Percentiles rank a stretch among this genome's conserved stretches.
These are phyloP conservation scores for Lontra canadensis DNA, from an alignment of 2,113 vertebrate species.

Conservation along the genomic window DNA sequence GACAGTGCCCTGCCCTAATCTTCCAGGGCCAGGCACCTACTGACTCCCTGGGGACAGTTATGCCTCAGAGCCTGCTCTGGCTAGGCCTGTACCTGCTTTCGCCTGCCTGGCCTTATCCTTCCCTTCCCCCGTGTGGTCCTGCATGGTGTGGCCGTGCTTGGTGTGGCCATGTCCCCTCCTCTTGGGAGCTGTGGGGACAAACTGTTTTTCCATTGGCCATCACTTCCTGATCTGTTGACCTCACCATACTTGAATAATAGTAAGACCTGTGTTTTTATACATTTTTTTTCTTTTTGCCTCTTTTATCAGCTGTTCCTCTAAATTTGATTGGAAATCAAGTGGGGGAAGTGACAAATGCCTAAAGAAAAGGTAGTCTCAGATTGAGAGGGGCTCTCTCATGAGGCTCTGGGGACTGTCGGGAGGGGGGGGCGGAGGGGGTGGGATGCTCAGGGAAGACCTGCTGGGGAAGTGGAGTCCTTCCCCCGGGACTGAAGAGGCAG, in stretches of 20 bases:
- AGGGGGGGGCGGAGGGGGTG: too few relatives aligned
- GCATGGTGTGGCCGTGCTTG: not conserved
- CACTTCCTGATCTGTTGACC: not conserved
- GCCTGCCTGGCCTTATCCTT: not conserved
- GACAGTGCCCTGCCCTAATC: fast-evolving
- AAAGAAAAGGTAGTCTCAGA: not conserved
- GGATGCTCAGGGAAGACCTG: not conserved
- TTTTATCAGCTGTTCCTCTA: not conserved
- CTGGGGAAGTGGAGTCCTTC: not conserved
- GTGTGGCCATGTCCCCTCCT: not conserved
- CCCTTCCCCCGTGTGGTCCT: not conserved
- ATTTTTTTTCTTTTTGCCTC: not conserved
- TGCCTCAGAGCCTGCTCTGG: not conserved
- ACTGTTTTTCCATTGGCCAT: not conserved
- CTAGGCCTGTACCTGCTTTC: not conserved
- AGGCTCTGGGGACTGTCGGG: not conserved
- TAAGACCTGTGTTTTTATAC: not conserved
- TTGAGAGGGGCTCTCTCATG: not conserved
- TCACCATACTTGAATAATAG: not conserved
- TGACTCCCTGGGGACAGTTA: not conserved
- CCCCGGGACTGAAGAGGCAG: not conserved
- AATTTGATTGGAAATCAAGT: not conserved
- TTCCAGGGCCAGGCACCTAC: not conserved
- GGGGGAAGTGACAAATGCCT: not conserved
- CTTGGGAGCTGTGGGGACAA: not conserved